phyloP scores from a whole-genome alignment of 1,140 invertebrate species.

The Drosophila kepulauana region DNA sequence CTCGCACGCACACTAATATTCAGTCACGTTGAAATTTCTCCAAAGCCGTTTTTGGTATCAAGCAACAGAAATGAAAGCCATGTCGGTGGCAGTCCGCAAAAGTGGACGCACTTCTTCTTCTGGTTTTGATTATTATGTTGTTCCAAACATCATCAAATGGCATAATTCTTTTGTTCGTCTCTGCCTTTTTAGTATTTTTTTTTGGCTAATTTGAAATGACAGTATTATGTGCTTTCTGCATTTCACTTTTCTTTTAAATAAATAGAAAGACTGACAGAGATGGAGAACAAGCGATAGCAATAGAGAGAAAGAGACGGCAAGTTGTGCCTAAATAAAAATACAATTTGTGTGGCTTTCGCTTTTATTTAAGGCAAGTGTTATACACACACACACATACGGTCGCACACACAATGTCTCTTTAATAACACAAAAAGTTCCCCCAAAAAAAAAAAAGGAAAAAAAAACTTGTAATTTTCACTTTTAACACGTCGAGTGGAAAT shows the following conservation, averaged over 20 bases:
- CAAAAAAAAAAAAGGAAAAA: slow-evolving; percentile 41
- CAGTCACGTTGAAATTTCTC: slow-evolving; percentile 68
- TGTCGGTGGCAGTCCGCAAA: slow-evolving; percentile 40
- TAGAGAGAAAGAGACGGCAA: slow-evolving; percentile 3
- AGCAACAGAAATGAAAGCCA: slow-evolving; percentile 77
- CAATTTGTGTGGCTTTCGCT: slow-evolving; percentile 75
- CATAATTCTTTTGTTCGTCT: slow-evolving; percentile 78
- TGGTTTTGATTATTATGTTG: slow-evolving; percentile 67
- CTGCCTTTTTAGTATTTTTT: slow-evolving; percentile 20
- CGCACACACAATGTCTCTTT: slow-evolving; percentile 30
- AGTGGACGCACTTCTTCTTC: slow-evolving; percentile 64
- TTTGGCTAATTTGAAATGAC: slow-evolving; percentile 72
- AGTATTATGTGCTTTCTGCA: slow-evolving; percentile 55
- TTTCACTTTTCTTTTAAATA: slow-evolving; percentile 80
- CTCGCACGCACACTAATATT: slow-evolving; percentile 15
- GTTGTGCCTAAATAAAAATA: slow-evolving; percentile 36
- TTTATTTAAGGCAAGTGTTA: slow-evolving; percentile 66
- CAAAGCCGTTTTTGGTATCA: slow-evolving; percentile 74
- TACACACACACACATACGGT: slow-evolving; percentile 44
- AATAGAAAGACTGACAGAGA: slow-evolving; percentile 40
- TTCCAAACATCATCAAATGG: slow-evolving; percentile 63
- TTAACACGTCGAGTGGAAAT: slow-evolving; percentile 60
- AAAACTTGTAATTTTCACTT: slow-evolving; percentile 76
- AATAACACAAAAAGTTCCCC: slow-evolving; percentile 39
- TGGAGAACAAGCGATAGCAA: background rate